These are phyloP conservation scores for Tillus elongatus DNA, from an alignment of 2,888 invertebrate species.

Conservation along the genomic window DNA sequence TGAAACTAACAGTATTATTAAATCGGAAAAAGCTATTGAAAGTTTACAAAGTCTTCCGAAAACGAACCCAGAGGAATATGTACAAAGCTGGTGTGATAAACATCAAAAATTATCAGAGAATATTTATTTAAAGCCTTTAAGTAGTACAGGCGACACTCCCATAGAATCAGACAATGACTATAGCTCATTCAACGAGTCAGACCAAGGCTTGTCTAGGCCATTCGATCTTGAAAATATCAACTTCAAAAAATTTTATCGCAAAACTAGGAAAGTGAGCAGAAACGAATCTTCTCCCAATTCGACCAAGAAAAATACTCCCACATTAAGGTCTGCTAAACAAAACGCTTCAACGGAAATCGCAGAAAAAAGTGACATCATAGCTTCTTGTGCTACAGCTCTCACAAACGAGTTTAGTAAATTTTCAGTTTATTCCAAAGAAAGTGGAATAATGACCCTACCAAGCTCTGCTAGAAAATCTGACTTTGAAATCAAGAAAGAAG, in stretches of 20 bases:
- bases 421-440: slow-evolving; percentile 28
- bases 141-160: slow-evolving; percentile 9
- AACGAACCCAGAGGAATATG: slow-evolving; percentile 33
- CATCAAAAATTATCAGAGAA: slow-evolving; percentile 18
- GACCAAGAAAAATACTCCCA: neutral
- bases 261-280: slow-evolving; percentile 21
- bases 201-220: slow-evolving; percentile 17
- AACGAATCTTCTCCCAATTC: neutral
- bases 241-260: slow-evolving; percentile 27
- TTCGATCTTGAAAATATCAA: slow-evolving; percentile 21
- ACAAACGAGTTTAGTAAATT: slow-evolving; percentile 11
- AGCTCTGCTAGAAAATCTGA: slow-evolving; percentile 20
- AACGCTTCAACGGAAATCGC: neutral
- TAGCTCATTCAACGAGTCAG: slow-evolving; percentile 28
- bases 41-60: slow-evolving; percentile 27
- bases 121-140: neutral
- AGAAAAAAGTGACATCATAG: too few relatives aligned
- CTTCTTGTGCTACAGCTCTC: neutral
- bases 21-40: slow-evolving; percentile 16
- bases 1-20: slow-evolving; percentile 25
- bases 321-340: neutral
- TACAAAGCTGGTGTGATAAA: slow-evolving; percentile 35
- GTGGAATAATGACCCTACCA: slow-evolving; percentile 33
- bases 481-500: slow-evolving; percentile 4
- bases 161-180: slow-evolving; percentile 20